Evolutionary conservation across 1,140 invertebrate genomes (phyloP), one percentile per base, ranked within the genome.

Genomic region (Drosophila asahinai): DNA sequence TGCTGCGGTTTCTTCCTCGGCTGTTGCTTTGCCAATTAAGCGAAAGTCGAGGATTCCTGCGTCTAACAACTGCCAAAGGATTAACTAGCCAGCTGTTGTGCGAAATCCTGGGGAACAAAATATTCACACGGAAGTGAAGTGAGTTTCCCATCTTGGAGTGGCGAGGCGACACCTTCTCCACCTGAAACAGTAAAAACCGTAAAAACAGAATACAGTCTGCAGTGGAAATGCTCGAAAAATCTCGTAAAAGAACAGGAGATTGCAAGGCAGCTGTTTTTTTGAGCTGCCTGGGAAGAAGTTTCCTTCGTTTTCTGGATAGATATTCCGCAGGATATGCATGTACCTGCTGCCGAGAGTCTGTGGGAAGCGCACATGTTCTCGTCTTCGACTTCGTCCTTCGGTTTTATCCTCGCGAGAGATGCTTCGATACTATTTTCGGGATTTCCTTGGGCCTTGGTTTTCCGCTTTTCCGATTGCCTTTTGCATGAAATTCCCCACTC

Each of bases 331-430:
- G 52, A 63, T 65, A 45, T 33, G 22, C 38, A 64, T 80, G 77
- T 80, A 80, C 77, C 77, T 80, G 77, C 77, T 52, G 47, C 19
- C 14, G 25, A 30, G 58, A 48, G 58, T 25, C 68, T 77, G 77
- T 80, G 77, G 77, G 77, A 80, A 80, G 77, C 68, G 57, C 77
- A 80, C 77, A 80, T 80, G 77, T 80, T 43, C 55, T 66, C 27
- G 19, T 19, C 38, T 25, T 36, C 55, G 38, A 42, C 59, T 25
- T 36, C 49, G 38, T 48, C 59, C 59, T 64, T 77, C 61, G 45
- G 11, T 57, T 77, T 47, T 57, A 75, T 63, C 58, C 68, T 63
- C 49, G 25, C 8, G n/a, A 63, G 67, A 70, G 67, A 43, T 45
- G n/a, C 48, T 19, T 54, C 19, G 30, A 63, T 51, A 48, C 51